These are phyloP conservation scores for Oncorhynchus nerka DNA, from an alignment of 2,113 vertebrate species.

Conservation along the genomic window DNA sequence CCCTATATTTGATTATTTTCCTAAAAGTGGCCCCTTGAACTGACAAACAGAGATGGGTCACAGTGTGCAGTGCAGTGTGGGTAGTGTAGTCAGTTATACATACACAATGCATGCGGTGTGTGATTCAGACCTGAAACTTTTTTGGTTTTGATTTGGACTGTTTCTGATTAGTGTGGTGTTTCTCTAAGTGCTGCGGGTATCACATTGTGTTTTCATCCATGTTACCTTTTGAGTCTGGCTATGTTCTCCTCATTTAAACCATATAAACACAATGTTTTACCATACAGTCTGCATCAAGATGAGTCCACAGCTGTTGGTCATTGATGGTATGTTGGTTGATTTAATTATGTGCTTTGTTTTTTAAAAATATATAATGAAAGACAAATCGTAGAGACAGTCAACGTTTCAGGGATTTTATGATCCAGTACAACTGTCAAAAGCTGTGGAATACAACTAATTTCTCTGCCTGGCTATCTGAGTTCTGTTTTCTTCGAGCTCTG, in stretches of 20 bases:
- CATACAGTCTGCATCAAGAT: not conserved
- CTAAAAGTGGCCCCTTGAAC: not conserved
- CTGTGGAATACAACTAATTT: not conserved
- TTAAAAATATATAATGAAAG: not conserved
- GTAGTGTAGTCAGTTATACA: not conserved
- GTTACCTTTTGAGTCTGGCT: not conserved
- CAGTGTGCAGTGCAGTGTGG: not conserved
- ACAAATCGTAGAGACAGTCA: not conserved
- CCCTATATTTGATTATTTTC: not conserved
- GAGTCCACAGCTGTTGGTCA: not conserved
- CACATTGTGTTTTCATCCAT: not conserved
- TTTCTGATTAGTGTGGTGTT: not conserved
- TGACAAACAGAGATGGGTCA: not conserved
- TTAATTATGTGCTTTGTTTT: not conserved
- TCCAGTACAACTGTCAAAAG: not conserved
- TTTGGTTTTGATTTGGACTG: not conserved
- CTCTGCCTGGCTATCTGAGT: too few species aligned
- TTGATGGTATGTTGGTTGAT: not conserved
- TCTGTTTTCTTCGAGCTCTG: too few species aligned
- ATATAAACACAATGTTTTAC: not conserved
- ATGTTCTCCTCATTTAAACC: not conserved
- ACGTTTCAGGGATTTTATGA: not conserved
- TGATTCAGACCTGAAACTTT: not conserved
- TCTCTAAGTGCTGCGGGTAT: not conserved
- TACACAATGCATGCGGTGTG: not conserved